Conservation (phyloP, 2,797 vertebrate species). For the Sciaenops ocellatus region DNA sequence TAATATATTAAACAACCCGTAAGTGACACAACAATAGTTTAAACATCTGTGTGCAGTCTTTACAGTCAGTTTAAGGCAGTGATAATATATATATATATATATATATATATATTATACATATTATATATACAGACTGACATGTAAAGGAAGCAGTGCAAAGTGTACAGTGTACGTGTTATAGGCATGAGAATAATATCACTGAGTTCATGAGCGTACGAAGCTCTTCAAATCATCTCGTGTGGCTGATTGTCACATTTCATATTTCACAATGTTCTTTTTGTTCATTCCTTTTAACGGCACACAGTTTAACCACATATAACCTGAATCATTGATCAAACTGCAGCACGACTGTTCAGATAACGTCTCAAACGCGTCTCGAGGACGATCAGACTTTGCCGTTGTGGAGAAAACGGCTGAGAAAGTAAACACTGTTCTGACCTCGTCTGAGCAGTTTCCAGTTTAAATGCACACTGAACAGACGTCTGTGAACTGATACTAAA, state of each 20-base stretch:
- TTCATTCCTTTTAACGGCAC: not conserved
- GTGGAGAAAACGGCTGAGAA: not conserved
- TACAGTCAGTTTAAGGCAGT: slow-evolving; percentile 49
- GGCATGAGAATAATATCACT: slow-evolving; percentile 5
- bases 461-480: no score
- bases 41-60: slow-evolving; percentile 47
- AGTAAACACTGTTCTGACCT: not conserved
- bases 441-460: not conserved
- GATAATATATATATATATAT: not conserved
- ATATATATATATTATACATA: no score
- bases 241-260: not conserved
- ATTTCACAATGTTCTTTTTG: not conserved
- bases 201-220: not conserved
- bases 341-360: not conserved
- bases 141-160: slow-evolving; percentile 66
- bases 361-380: not conserved
- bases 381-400: not conserved
- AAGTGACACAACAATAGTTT: slow-evolving; percentile 16
- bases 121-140: slow-evolving; percentile 40
- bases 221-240: not conserved
- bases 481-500: no score
- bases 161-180: slow-evolving; percentile 33
- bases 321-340: not conserved
- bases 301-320: not conserved
- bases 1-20: slow-evolving; percentile 20